A percentile compares a stretch with the other conserved stretches of the same genome.
Evolutionary conservation across 2,113 vertebrate species (phyloP).

Genomic region (Hippocampus abdominalis): DNA sequence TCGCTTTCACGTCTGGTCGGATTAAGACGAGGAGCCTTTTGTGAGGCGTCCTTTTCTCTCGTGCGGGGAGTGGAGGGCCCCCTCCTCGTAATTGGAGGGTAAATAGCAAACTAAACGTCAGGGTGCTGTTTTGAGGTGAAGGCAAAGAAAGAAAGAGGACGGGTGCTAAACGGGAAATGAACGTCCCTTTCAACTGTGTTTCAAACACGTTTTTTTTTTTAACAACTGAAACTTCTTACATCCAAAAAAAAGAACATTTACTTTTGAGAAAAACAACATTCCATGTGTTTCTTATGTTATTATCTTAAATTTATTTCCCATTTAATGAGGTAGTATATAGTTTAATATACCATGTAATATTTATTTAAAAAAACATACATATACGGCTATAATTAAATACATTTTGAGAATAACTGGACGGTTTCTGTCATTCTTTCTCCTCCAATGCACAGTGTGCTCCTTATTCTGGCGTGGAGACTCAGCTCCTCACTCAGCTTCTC

Average conservation of each 20-base stretch:
- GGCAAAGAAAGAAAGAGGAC: neutral
- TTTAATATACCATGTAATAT: too few relatives aligned
- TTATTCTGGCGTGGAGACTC: neutral
- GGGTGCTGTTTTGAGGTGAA: slow-evolving; percentile 1
- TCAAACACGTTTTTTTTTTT: neutral
- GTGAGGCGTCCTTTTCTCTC: neutral
- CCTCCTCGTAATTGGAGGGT: slow-evolving; percentile 4
- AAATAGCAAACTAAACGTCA: slow-evolving; percentile 6
- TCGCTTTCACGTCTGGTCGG: neutral
- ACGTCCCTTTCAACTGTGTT: slow-evolving; percentile 5
- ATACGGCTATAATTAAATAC: too few relatives aligned
- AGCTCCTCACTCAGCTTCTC: too few relatives aligned
- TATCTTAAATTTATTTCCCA: neutral
- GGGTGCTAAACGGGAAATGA: neutral
- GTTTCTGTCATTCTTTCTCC: neutral
- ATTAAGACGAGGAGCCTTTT: slow-evolving; percentile 3
- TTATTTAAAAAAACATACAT: too few relatives aligned
- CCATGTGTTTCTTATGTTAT: neutral
- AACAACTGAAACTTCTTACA: neutral
- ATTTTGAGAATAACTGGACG: neutral
- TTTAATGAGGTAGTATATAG: neutral
- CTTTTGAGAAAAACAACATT: neutral
- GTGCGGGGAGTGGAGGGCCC: neutral
- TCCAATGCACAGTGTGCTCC: too few relatives aligned
- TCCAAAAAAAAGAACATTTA: neutral